Conservation (phyloP, 1,140 invertebrate species). For the Trigoniulus corallinus region DNA sequence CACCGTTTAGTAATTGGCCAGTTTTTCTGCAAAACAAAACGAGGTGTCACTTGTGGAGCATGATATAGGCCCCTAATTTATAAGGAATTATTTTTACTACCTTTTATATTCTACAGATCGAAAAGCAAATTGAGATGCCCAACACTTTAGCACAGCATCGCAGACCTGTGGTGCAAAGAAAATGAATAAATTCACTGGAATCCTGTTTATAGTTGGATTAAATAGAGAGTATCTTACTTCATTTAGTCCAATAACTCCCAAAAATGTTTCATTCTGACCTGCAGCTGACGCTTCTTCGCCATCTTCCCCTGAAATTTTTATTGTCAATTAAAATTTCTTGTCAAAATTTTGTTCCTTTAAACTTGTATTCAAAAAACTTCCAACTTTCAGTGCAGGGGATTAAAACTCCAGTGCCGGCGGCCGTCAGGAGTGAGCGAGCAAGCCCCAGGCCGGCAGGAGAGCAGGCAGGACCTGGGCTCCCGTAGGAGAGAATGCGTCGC, state of each 20-base stretch:
- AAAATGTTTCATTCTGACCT: constrained; percentile 63
- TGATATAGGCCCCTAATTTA: too few relatives aligned
- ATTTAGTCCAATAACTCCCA: constrained; percentile 37
- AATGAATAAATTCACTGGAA: background rate
- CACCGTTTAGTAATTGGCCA: constrained; percentile 41
- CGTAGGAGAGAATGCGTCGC: too few relatives aligned
- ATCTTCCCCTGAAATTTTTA: constrained; percentile 46
- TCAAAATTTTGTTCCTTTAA: too few relatives aligned
- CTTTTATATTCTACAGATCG: constrained; percentile 55
- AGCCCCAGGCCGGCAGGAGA: too few relatives aligned
- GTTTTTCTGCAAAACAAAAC: constrained; percentile 26
- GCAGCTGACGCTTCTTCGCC: constrained; percentile 55
- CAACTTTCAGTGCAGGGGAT: too few relatives aligned
- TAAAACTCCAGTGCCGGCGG: too few relatives aligned
- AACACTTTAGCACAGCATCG: constrained; percentile 45
- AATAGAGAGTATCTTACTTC: constrained; percentile 15
- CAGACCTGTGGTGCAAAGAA: constrained; percentile 27
- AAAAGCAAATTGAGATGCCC: constrained; percentile 58
- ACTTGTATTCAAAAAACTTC: too few relatives aligned
- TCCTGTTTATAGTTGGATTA: background rate
- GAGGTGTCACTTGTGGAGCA: too few relatives aligned
- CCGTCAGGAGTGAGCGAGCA: too few relatives aligned
- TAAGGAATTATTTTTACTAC: too few relatives aligned
- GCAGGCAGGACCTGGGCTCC: too few relatives aligned
- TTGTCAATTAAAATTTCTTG: too few relatives aligned